Base-by-base conservation (phyloP, 64 coral and sea anemone genomes). In the Actinia equina region DNA sequence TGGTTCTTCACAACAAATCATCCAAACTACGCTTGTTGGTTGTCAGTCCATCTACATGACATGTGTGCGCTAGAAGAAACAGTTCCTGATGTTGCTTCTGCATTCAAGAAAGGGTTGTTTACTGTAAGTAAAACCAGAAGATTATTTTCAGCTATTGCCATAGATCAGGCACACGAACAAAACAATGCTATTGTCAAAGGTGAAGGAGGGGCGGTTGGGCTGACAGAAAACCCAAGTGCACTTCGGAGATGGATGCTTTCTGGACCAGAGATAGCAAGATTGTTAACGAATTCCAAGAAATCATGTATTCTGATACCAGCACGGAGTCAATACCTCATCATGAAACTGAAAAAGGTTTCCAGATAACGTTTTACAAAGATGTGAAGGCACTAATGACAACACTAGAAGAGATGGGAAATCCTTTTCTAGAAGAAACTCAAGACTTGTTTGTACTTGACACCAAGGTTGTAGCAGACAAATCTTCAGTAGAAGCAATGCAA, bases 191-290 rank as follows among this genome's bases (percentile, higher is more conserved):
- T 87, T 17, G 86, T 87, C 49, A 87, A 77, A 20, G 86, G 22
- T 13, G 86, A 88, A 12, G 87, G 78, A 43, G 87, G 87, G 11
- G 87, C 87, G n/a, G 87, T 89, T 4, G 87, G 58, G 8, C 58
- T 82, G 58, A 82, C 87, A 52, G 87, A 89, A 7, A 82, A 80
- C 56, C 57, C 87, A 16, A 37, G 22, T 23, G 59, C 87, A n/a
- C 79, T 89, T 61, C 18, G 79, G 14, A 58, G 79, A 69, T 89
- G 87, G 87, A 89, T 89, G 87, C 12, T 89, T n/a, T 89, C 79
- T 18, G 87, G 87, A 13, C 87, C 87, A 3, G 79, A 82, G 51
- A 84, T 92, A 44, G 90, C 90, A 71, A 37, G 77, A 30, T 92
- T 18, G 90, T 92, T 20, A 92, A 92, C 20, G 80, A 93, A 54